Percentiles rank a stretch among this genome's conserved stretches.
phyloP scores from a whole-genome alignment of 2,888 invertebrate species.

The Sycophila texana region DNA sequence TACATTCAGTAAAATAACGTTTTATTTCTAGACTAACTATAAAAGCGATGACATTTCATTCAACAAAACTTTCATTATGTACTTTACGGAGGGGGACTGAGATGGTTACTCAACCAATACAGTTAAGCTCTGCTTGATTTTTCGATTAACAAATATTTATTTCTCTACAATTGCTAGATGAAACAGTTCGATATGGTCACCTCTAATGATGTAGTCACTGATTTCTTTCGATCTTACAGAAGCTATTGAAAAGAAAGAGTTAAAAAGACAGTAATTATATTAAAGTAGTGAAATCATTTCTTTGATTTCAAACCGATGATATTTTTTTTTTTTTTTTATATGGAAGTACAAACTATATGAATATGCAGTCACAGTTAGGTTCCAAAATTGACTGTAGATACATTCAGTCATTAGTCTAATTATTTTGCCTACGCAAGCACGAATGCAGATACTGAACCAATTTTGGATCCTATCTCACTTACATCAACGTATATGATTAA shows the following conservation, averaged over 20 bases:
- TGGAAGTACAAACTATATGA: slow-evolving; percentile 44
- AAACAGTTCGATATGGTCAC: slow-evolving; percentile 58
- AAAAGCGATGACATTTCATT: slow-evolving; percentile 58
- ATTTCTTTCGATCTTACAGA: slow-evolving; percentile 48
- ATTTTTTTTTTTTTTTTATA: slow-evolving; percentile 35
- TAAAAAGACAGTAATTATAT: slow-evolving; percentile 34
- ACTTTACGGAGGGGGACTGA: slow-evolving; percentile 50
- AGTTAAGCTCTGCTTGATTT: slow-evolving; percentile 56
- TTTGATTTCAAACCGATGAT: slow-evolving; percentile 41
- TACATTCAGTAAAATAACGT: slow-evolving; percentile 59
- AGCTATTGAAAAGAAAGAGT: slow-evolving; percentile 37
- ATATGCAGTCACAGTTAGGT: slow-evolving; percentile 52
- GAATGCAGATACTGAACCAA: slow-evolving; percentile 47
- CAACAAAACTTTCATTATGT: slow-evolving; percentile 55
- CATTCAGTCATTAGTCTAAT: slow-evolving; percentile 37
- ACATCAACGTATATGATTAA: slow-evolving; percentile 49
- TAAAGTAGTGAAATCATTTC: slow-evolving; percentile 26
- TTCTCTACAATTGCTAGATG: slow-evolving; percentile 50
- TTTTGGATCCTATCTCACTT: slow-evolving; percentile 55
- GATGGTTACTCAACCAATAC: slow-evolving; percentile 55
- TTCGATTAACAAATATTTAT: slow-evolving; percentile 54
- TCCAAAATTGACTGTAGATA: slow-evolving; percentile 54
- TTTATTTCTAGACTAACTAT: slow-evolving; percentile 59
- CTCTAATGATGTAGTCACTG: slow-evolving; percentile 50
- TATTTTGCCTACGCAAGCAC: slow-evolving; percentile 31